Evolutionary conservation across 1,140 invertebrate genomes (phyloP), one percentile per base, ranked within the genome.

Genomic region (Drosophila sulfurigaster): DNA sequence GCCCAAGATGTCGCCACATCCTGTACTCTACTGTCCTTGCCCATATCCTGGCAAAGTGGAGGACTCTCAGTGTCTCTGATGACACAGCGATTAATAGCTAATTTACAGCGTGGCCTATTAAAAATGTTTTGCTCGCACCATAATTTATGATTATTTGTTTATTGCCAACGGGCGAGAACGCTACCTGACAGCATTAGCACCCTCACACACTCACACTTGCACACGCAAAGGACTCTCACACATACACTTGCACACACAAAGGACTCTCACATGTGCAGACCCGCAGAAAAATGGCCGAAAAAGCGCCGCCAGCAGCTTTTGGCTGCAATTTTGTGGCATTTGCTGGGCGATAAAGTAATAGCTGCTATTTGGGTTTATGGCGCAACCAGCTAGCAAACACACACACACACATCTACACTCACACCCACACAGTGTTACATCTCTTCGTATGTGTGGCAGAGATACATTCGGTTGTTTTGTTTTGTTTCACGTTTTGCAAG

Each of bases 101-200:
- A 87, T 87, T 88, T 88, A 82, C 76, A 87, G 77, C 51, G 28
- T 43, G 41, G 60, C 30, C 78, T 83, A 69, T 87, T 87, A 79
- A 82, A 87, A 87, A 87, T 69, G 63, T 41, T 25, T 25, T 48
- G 46, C 51, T 54, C 28, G n/a, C 58, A 75, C 87, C 83, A 88
- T 87, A 88, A 88, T 88, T 87, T 88, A 87, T 88, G 83, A 83
- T 88, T 87, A 83, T 87, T 87, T 88, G 83, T 87, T 88, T 87
- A 88, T 87, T 78, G 83, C 83, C 79, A 78, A 79, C 71, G 71
- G 79, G 46, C 51, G 15, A 25, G 20, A 6, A 56, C 38, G 78
- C 54, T 69, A 86, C 79, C 82, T 86, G 82, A 79, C 51, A 68
- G 64, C 82, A 82, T 82, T 82, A 82, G 69, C 72, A 73, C 54